A percentile compares a stretch with the other conserved stretches of the same genome.
These are phyloP conservation scores for Emydoidea blandingii DNA, from an alignment of 2,797 vertebrate species.

Conservation along the genomic window DNA sequence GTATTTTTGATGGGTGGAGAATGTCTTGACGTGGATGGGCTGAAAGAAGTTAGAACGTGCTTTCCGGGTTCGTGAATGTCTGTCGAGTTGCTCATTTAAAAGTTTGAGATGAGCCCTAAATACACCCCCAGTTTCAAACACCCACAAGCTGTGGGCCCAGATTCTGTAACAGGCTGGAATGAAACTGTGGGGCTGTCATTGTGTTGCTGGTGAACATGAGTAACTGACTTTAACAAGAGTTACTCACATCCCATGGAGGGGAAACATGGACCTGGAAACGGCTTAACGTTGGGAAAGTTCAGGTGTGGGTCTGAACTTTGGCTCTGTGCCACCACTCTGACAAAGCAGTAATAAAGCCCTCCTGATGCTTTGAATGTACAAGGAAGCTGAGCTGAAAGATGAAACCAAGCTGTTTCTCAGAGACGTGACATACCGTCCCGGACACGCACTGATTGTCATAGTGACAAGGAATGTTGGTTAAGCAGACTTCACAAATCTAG, in stretches of 20 bases:
- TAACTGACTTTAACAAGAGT: not conserved
- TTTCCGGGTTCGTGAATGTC: not conserved
- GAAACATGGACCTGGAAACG: rapidly evolving
- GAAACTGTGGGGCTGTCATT: not conserved
- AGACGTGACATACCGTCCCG: not conserved
- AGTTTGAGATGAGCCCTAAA: not conserved
- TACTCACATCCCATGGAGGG: not conserved
- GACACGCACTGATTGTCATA: not conserved
- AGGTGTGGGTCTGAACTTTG: rapidly evolving
- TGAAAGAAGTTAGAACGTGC: not conserved
- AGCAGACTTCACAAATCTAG: not conserved
- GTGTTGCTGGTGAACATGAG: not conserved
- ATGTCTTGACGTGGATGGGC: not conserved
- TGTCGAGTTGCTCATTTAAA: not conserved
- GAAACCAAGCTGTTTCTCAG: rapidly evolving
- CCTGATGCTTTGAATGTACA: not conserved
- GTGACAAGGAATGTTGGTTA: not conserved
- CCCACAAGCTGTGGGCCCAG: not conserved
- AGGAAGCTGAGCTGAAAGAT: not conserved
- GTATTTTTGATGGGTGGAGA: not conserved
- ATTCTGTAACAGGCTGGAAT: not conserved
- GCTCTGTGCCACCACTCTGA: not conserved
- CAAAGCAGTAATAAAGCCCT: rapidly evolving
- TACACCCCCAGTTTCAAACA: not conserved
- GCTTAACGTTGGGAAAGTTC: rapidly evolving